These are phyloP conservation scores for Polypedilum vanderplanki DNA, from an alignment of 1,140 invertebrate genomes.

Conservation along the genomic window DNA sequence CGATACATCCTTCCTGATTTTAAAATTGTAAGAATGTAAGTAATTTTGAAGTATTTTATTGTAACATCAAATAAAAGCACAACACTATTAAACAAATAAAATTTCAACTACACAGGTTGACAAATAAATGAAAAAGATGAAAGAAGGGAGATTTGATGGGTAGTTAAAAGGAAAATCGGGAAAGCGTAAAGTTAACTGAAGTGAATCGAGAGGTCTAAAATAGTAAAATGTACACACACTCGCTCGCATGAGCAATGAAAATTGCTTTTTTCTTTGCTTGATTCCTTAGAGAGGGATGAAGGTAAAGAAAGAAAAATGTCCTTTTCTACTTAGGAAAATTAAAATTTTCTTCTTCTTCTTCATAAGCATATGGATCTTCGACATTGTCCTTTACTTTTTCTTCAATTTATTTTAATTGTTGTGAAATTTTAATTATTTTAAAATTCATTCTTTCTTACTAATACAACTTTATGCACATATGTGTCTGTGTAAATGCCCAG, in stretches of 20 bases:
- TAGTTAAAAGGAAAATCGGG: not conserved
- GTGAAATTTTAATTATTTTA: constrained; percentile 15
- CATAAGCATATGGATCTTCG: not conserved
- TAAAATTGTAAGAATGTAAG: too few relatives aligned
- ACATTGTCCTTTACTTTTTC: not conserved
- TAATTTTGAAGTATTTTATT: too few relatives aligned
- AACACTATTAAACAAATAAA: not conserved
- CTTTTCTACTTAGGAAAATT: constrained; percentile 6
- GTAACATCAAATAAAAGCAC: not conserved
- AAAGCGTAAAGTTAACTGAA: constrained; percentile 27
- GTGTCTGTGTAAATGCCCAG: not conserved
- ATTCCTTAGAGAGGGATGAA: too few relatives aligned
- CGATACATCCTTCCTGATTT: too few relatives aligned
- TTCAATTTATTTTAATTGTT: too few relatives aligned
- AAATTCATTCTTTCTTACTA: not conserved
- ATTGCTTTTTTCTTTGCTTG: too few relatives aligned
- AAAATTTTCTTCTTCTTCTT: too few relatives aligned
- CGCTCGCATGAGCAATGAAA: too few relatives aligned
- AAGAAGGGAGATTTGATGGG: not conserved
- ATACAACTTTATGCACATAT: not conserved
- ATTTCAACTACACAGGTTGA: not conserved
- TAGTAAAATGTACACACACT: not conserved
- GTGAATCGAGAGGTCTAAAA: not conserved
- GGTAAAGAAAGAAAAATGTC: not conserved
- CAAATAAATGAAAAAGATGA: not conserved